Conservation (phyloP, 2,113 vertebrate genomes). For the Solea senegalensis region DNA sequence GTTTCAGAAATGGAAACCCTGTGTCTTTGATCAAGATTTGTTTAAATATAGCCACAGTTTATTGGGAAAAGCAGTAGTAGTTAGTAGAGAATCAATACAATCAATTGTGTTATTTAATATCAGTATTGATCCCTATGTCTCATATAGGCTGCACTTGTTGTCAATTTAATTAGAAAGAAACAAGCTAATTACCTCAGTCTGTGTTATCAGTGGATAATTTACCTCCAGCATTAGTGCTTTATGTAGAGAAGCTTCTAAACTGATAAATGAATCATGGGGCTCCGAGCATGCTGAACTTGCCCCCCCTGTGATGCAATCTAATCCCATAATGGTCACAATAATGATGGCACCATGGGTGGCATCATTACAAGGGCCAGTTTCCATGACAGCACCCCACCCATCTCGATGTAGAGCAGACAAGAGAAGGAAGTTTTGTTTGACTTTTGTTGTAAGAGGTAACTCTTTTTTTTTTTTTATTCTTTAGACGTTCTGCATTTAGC, state of each 20-base stretch:
- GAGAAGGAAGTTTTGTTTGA: constrained; percentile 9
- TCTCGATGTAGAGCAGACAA: constrained; percentile 2
- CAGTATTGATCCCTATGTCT: constrained; percentile 12
- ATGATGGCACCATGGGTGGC: constrained; percentile 61
- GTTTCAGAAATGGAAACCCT: constrained; percentile 17
- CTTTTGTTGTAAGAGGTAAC: constrained; percentile 14
- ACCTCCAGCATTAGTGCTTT: constrained; percentile 10
- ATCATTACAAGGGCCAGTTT: constrained; percentile 63
- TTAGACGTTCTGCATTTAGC: constrained; percentile 37
- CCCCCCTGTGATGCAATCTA: constrained; percentile 55
- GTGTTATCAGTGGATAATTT: constrained; percentile 55
- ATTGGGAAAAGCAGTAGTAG: not conserved
- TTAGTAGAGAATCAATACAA: not conserved
- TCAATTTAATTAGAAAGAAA: constrained; percentile 32
- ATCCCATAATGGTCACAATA: constrained; percentile 65
- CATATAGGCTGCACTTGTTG: not conserved
- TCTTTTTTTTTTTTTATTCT: constrained; percentile 43
- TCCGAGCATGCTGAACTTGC: constrained; percentile 26
- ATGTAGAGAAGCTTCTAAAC: constrained; percentile 23
- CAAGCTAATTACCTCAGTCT: constrained; percentile 42
- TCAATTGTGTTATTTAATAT: not conserved
- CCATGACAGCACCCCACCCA: constrained; percentile 50
- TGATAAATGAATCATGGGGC: constrained; percentile 56
- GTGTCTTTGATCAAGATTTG: constrained; percentile 22
- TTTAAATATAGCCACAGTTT: constrained; percentile 19